A percentile compares a stretch with the other conserved stretches of the same genome.
Evolutionary conservation across 2,113 vertebrate genomes (phyloP).

Genomic region (Crotophaga sulcirostris): DNA sequence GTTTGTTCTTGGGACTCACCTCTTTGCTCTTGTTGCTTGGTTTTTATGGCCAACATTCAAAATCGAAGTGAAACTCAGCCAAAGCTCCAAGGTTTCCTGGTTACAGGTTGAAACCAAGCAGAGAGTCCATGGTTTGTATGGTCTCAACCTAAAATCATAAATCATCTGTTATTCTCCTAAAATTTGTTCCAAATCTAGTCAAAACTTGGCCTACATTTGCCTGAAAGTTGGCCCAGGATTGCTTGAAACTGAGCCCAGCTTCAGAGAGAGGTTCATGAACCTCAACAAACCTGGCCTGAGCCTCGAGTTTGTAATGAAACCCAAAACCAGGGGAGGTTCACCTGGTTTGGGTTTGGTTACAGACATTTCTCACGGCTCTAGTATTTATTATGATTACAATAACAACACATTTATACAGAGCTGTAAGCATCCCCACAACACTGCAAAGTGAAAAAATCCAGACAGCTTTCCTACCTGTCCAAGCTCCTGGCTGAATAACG

Average conservation of each 20-base stretch:
- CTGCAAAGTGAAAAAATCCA: background rate
- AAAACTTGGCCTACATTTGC: constrained; percentile 38
- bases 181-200: constrained; percentile 48
- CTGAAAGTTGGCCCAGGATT: constrained; percentile 21
- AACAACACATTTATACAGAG: background rate
- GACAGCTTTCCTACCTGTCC: background rate
- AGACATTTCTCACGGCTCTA: constrained; percentile 22
- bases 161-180: constrained; percentile 33
- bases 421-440: background rate
- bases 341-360: constrained; percentile 36
- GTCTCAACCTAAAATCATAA: constrained; percentile 42
- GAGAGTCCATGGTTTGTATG: background rate
- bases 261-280: constrained; percentile 51
- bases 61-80: constrained; percentile 3
- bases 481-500: background rate
- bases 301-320: constrained; percentile 24
- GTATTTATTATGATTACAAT: constrained; percentile 5
- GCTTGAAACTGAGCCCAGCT: constrained; percentile 54
- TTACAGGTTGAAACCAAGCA: constrained; percentile 18
- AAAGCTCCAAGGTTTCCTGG: constrained; percentile 6
- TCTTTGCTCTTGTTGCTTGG: background rate
- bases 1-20: background rate
- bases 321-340: constrained; percentile 36
- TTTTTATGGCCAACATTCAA: background rate
- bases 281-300: constrained; percentile 23